Evolutionary conservation across 2,797 vertebrate species (phyloP), one percentile per base, ranked within the genome.

Genomic region (Lindbergichthys nudifrons): DNA sequence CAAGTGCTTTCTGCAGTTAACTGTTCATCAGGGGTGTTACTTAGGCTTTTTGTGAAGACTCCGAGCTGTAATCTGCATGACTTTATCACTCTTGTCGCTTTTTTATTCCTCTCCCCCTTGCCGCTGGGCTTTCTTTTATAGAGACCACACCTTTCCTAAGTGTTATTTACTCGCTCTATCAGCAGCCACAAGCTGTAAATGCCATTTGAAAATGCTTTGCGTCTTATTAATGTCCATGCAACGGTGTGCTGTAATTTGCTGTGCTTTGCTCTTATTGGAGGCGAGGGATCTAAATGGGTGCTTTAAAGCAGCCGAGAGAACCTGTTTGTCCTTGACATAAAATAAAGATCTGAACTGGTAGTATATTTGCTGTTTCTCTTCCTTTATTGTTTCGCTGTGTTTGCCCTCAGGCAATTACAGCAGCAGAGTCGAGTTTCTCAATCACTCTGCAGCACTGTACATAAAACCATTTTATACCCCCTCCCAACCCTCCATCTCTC

Each of bases 311-410:
- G 88, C 78, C 30, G 14, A 53, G 86, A 89, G 84, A 92, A 87
- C 84, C 85, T 88, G 87, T 93, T 92, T 91, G 92, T 94, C 92
- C 93, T 94, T 94, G 92, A 93, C 89, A 93, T 92, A 82, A 93
- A 94, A 92, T 90, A 90, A 91, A 89, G 88, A 93, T 92, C 82
- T 82, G 83, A 90, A 88, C 84, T 79, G 85, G 81, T 92, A 91
- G 93, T 92, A 91, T 92, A 93, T 94, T 92, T 91, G 80, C 83
- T 84, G 85, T 90, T 91, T 91, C 86, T 89, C 82, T 87, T 87
- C 85, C 82, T 89, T 90, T 90, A 93, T 92, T 92, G 86, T 91
- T 91, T 80, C 81, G 83, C 87, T 84, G 90, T 77, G 89, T 92
- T 93, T 81, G 87, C 79, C 87, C 92, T 91, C 84, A 77, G 86